Evolutionary conservation across 2,113 vertebrate species (phyloP).

Genomic region (Pteruthius melanotis): DNA sequence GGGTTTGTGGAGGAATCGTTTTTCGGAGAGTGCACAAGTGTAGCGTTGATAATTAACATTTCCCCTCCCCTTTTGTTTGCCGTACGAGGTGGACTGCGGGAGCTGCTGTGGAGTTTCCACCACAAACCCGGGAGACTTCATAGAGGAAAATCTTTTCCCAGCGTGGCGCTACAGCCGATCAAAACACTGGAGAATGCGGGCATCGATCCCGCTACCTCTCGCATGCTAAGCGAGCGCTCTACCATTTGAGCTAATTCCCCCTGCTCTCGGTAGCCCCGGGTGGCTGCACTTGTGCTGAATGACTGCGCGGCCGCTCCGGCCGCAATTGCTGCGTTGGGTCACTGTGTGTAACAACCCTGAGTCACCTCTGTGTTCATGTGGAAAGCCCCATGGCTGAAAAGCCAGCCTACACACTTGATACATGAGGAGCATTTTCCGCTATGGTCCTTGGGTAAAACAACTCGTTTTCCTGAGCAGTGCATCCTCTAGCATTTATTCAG

Average conservation of each 20-base stretch:
- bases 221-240: conserved; percentile 77
- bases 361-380: accelerated
- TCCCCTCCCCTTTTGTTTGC: accelerated
- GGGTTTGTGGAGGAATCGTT: accelerated
- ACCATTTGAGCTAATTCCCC: conserved; percentile 72
- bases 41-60: accelerated
- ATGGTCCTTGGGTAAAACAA: background rate
- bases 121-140: accelerated
- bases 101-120: accelerated
- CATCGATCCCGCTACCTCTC: conserved; percentile 78
- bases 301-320: accelerated
- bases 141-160: accelerated
- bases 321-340: accelerated
- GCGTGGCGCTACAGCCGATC: accelerated
- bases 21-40: accelerated
- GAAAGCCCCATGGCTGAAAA: background rate
- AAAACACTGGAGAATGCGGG: conserved; percentile 68
- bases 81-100: accelerated
- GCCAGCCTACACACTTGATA: accelerated
- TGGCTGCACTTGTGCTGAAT: accelerated
- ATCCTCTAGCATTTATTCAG: background rate
- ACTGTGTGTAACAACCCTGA: accelerated
- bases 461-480: background rate
- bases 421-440: background rate
- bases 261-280: accelerated